Evolutionary conservation across 2,797 vertebrate genomes (phyloP), one percentile per base, ranked within the genome.

Genomic region (Tamandua tetradactyla): DNA sequence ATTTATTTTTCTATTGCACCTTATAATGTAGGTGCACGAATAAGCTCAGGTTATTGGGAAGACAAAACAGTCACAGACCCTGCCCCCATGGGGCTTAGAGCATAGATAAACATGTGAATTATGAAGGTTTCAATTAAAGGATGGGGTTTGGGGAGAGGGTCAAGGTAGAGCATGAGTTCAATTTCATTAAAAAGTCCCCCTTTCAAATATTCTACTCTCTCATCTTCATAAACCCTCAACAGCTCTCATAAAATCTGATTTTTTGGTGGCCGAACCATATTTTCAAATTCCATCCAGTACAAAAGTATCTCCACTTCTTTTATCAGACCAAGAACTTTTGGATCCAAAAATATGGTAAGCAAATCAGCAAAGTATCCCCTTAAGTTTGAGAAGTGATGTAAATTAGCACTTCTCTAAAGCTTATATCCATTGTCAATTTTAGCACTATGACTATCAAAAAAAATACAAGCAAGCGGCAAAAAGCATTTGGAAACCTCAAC

Each of bases 401-500:
- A 89, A 91, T 40, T 62, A 82, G 74, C 42, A 66, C 13, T 87
- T 52, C 62, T 62, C 22, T 15, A 75, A 93, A 87, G 81, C 35
- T 76, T 64, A 15, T 3, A 59, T 40, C n/a, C 52, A 23, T 30
- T 23, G 22, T 89, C 79, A 94, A 72, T 47, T 64, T 94, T 49
- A 88, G 30, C 71, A 61, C 72, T 44, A 88, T 27, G 22, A 78
- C 57, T 37, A n/a, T 23, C 47, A 1, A 47, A 72, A 52, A 75
- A 93, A 87, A 74, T 42, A 88, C 47, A 90, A 89, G 22, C 32
- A 44, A 88, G 64, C 40, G 40, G 42, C 2, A 35, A 75, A 13
- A 35, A 52, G 84, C 15, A 87, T 9, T 81, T 82, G 78, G 72
- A 96, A 96, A 90, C 10, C 79, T 96, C 81, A 83, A 71, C 49